Evolutionary conservation across 2,888 invertebrate genomes (phyloP), one percentile per base, ranked within the genome.

Genomic region (Leptothorax acervorum): DNA sequence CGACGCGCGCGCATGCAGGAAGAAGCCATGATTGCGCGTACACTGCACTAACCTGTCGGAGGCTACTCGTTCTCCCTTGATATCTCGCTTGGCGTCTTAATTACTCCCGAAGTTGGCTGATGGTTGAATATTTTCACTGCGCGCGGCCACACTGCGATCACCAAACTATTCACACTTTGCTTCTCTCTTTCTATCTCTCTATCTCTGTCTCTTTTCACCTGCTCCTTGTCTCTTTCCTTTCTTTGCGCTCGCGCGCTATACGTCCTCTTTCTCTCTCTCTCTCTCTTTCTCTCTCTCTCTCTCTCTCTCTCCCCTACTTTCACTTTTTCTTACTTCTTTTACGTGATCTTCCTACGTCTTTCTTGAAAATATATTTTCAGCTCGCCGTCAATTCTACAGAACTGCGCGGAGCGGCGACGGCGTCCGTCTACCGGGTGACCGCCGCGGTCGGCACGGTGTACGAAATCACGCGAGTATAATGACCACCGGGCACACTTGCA

Each of bases 1-100:
- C 74, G 66, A 23, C 84, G 85, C 42, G 66, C 75, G 74, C 88
- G 87, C 89, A 89, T 88, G 88, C 90, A 90, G 70, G 70, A 60
- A 68, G 79, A 57, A 71, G 60, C 60, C 79, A 79, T 70, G 70
- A 79, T 71, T 68, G 66, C 48, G 45, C 48, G 39, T 53, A 81
- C 79, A 71, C 65, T 12, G 28, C 82, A 90, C 90, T 90, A 90
- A 90, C 90, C 90, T 90, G 91, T 91, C 90, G 90, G 90, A 89
- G 88, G 88, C 90, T 89, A 90, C 84, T 89, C 87, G 83, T 76
- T 87, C 87, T 81, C 89, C 83, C 84, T 78, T 84, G 85, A 71
- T 45, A 53, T 75, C 42, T 51, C 51, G n/a, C 42, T 42, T 28
- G 42, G 75, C 60, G 63, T 63, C 42, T 42, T 23, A 35, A 12